phyloP scores from a whole-genome alignment of 1,140 invertebrate genomes.

The Drosophila ohnishii region DNA sequence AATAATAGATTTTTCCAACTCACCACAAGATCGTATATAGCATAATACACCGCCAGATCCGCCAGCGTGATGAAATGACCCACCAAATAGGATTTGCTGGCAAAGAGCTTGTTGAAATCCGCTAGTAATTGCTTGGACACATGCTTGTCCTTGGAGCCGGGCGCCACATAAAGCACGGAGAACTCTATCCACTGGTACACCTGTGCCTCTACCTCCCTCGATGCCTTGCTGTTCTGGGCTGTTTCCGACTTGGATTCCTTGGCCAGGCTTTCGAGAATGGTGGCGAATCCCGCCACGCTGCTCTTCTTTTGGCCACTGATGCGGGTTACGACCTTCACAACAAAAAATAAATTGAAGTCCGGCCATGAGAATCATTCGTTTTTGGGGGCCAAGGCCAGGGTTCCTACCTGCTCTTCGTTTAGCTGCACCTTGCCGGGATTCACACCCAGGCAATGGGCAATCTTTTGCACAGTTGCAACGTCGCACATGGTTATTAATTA shows the following conservation, averaged over 20 bases:
- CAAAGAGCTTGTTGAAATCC: conserved; percentile 85
- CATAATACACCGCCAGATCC: conserved; percentile 85
- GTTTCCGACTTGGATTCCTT: conserved; percentile 82
- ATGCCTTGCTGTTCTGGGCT: conserved; percentile 61
- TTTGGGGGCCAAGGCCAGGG: background rate
- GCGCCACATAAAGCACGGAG: conserved; percentile 83
- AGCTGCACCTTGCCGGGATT: conserved; percentile 62
- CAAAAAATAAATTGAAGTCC: conserved; percentile 43
- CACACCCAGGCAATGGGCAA: conserved; percentile 73
- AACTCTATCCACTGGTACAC: conserved; percentile 85
- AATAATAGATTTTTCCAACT: conserved; percentile 16
- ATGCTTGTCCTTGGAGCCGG: conserved; percentile 82
- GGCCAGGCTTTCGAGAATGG: conserved; percentile 83
- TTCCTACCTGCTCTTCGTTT: conserved; percentile 71
- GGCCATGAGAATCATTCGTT: background rate
- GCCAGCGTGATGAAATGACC: conserved; percentile 85
- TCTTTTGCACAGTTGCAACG: conserved; percentile 74
- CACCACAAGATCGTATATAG: conserved; percentile 85
- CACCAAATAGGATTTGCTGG: conserved; percentile 85
- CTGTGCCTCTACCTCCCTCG: conserved; percentile 67
- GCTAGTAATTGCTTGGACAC: conserved; percentile 70
- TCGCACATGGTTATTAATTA: conserved; percentile 68
- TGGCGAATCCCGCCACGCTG: conserved; percentile 83
- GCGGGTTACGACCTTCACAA: conserved; percentile 78
- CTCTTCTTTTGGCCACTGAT: conserved; percentile 68